phyloP scores from a whole-genome alignment of 2,797 vertebrate genomes.

The Danio kyathit region DNA sequence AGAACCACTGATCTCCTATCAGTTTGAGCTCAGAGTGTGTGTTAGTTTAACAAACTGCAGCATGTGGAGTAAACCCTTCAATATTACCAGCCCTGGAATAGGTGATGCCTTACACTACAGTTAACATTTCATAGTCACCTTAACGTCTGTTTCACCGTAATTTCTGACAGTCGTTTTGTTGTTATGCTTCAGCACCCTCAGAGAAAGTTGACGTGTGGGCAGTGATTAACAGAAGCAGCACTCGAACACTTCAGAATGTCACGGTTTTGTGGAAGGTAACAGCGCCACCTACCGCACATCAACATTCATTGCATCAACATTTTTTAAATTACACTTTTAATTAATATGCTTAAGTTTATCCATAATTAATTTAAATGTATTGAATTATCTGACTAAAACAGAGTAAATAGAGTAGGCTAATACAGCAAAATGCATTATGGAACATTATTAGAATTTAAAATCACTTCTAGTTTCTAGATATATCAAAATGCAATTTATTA shows the following conservation, averaged over 20 bases:
- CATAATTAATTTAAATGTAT: no score
- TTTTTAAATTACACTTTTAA: no score
- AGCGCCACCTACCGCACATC: neutral
- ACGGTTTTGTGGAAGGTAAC: constrained; percentile 86
- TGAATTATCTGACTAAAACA: no score
- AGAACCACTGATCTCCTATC: constrained; percentile 77
- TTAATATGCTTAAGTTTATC: no score
- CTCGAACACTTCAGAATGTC: constrained; percentile 65
- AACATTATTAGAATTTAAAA: neutral
- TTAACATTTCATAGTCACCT: neutral
- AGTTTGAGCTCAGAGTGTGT: constrained; percentile 83
- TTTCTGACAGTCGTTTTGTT: constrained; percentile 1
- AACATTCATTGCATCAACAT: neutral
- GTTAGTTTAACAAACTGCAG: constrained; percentile 78
- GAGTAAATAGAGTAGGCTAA: no score
- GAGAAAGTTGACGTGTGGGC: constrained; percentile 80
- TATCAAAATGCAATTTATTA: neutral
- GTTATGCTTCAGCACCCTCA: constrained; percentile 74
- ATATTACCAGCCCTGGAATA: constrained; percentile 78
- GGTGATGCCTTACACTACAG: constrained; percentile 68
- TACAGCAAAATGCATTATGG: no score
- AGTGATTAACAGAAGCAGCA: constrained; percentile 54
- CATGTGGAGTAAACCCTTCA: constrained; percentile 81
- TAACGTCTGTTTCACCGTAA: neutral
- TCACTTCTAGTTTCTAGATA: neutral